Base-by-base conservation (phyloP, 2,113 vertebrate genomes). In the Salminus brasiliensis region DNA sequence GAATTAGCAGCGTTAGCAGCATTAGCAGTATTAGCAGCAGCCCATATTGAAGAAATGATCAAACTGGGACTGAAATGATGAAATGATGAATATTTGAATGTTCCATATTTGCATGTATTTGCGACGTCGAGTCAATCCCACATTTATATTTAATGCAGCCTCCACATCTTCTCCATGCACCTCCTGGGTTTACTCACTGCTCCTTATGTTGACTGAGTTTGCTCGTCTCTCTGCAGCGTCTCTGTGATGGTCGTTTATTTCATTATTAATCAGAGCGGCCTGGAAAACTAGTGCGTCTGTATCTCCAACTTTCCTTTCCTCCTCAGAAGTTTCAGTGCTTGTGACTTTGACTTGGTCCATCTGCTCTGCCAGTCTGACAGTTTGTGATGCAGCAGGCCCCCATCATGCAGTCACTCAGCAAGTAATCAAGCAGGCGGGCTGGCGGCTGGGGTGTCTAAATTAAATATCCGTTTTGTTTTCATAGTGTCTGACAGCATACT, bases 391-490 rank as follows among this genome's bases (percentile, higher is more conserved):
- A 32, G 55, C 29, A 21, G 27, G 18, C 57, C 53, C 53, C 34
- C 68, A 49, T 60, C 67, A 21, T 78, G 10, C 29, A 15, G 39
- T 47, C 39, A 62, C 18, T 25, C 32, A 34, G 68, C 36, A 41
- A 52, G 43, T n/a, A 79, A 52, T 63, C n/a, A 49, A 11, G 9
- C 60, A 1, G 27, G 62, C 6, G 34, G 43, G 39, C 57, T 27
- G 43, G 7, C 11, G 15, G 65, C 29, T 34, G 52, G 15, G 65
- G 29, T 34, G 52, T 36, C 53, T 57, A 23, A 62, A 71, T 47
- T 39, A 69, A 71, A 71, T n/a, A 69, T 69, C 53, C 49, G 55
- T 7, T 1, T 13, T 79, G 41, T 13, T 70, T 49, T 52, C 13
- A 2, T 30, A 10, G 13, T 27, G 43, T 25, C 30, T n/a, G 18